Conservation (phyloP, 2,797 vertebrate genomes). For the Gastrophryne carolinensis region DNA sequence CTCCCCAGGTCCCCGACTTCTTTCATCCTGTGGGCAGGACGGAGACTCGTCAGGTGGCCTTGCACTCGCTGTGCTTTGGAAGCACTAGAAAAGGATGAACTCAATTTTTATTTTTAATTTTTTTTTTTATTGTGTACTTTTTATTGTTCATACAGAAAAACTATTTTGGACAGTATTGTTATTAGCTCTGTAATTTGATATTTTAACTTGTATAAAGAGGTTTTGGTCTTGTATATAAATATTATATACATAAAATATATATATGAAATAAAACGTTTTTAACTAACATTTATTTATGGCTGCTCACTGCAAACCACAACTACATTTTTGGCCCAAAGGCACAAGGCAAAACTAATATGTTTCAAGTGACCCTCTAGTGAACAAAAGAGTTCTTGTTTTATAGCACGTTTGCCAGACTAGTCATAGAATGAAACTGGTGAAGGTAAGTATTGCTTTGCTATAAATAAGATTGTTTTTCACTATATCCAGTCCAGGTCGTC, state of each 20-base stretch:
- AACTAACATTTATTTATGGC: constrained; percentile 58
- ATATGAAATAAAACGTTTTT: constrained; percentile 82
- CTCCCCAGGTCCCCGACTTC: constrained; percentile 69
- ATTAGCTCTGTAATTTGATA: constrained; percentile 88
- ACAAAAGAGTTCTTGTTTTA: no score
- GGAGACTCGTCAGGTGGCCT: constrained; percentile 74
- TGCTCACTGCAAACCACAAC: background rate
- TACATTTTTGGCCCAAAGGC: no score
- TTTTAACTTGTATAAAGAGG: constrained; percentile 85
- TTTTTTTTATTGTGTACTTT: constrained; percentile 82
- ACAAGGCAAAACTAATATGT: no score
- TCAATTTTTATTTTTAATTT: constrained; percentile 67
- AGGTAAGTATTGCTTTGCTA: no score
- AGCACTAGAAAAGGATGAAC: constrained; percentile 69
- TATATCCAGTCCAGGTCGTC: no score
- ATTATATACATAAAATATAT: constrained; percentile 76
- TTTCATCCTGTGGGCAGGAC: constrained; percentile 73
- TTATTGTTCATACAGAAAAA: constrained; percentile 90
- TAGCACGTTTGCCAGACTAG: no score
- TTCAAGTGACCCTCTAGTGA: no score
- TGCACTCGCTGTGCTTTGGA: constrained; percentile 77
- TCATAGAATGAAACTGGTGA: no score
- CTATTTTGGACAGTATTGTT: constrained; percentile 96
- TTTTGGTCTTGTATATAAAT: constrained; percentile 87
- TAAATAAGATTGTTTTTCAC: no score